Evolutionary conservation across 2,888 invertebrate genomes (phyloP), one percentile per base, ranked within the genome.

Genomic region (Metalampra italica): DNA sequence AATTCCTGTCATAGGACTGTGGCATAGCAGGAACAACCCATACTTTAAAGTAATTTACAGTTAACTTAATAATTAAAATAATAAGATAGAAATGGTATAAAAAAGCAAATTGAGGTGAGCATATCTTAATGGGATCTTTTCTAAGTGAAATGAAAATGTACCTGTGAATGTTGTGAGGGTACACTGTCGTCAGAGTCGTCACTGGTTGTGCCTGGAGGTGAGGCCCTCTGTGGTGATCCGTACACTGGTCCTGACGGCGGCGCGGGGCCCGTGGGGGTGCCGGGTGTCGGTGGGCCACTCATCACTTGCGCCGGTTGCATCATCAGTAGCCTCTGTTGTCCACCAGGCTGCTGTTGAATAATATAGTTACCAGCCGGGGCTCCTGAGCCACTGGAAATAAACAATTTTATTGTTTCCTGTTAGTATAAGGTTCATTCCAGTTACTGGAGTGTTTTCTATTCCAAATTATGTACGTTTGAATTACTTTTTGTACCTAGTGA

Each of bases 121-220:
- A 22, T 22, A n/a, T n/a, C n/a, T n/a, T n/a, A 22, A 22, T 5
- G 22, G 22, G 22, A 22, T 22, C n/a, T 22, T 22, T 22, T 22
- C 3, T 22, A 22, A 22, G 5, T 22, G 2, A 22, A 3, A 22
- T 22, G 22, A 22, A 22, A 22, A 22, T 22, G 12, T 75, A 90
- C 90, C 79, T 90, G 90, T 52, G 90, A 88, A 62, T 90, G 90
- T 77, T 94, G 94, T 47, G 94, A 94, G 53, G 89, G 89, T 42
- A 89, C 88, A 78, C 94, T 94, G 73, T 96, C 96, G 82, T 96
- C 96, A 63, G 96, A 96, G 75, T 96, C 96, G 78, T 96, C 96
- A 79, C 95, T 95, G 34, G 96, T 96, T 45, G 94, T 94, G 56
- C 92, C 92, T 7, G 93, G 93, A 32, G 93, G 93, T 9, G 93